Percentiles rank a stretch among this genome's conserved stretches.
Conservation (phyloP, 1,140 invertebrate species). For the Plectrocnemia conspersa region DNA sequence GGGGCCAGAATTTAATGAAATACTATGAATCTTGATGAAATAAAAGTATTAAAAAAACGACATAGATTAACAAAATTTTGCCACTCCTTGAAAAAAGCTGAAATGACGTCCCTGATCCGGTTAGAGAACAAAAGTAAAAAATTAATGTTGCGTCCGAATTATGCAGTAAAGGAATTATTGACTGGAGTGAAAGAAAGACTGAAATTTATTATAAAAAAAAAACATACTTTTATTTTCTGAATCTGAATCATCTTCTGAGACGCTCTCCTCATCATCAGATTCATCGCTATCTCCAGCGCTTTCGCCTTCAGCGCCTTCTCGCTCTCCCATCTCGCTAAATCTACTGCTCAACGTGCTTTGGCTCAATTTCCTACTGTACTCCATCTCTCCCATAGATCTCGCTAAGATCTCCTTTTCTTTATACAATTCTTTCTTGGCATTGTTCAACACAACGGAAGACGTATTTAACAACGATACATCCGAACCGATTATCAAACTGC, state of each 20-base stretch:
- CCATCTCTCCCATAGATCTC: conserved; percentile 48
- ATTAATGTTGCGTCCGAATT: no score
- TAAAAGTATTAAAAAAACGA: no score
- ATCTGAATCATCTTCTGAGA: conserved; percentile 48
- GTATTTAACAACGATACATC: conserved; percentile 43
- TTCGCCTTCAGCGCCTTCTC: conserved; percentile 56
- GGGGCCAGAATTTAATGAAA: no score
- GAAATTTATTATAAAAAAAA: conserved; percentile 21
- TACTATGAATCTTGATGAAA: no score
- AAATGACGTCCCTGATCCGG: no score
- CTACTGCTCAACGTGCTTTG: conserved; percentile 42
- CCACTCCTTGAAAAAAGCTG: no score
- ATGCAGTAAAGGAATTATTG: not conserved
- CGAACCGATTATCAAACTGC: conserved; percentile 36
- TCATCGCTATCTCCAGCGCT: conserved; percentile 60
- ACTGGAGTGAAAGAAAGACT: not conserved
- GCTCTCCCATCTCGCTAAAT: conserved; percentile 47
- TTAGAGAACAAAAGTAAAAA: no score
- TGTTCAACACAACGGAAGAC: conserved; percentile 46
- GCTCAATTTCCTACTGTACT: conserved; percentile 39
- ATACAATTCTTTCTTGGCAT: conserved; percentile 54
- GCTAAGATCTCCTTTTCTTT: conserved; percentile 51
- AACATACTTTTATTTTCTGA: conserved; percentile 49
- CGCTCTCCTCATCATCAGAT: conserved; percentile 39
- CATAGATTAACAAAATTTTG: no score